phyloP scores from a whole-genome alignment of 2,888 invertebrate genomes.

The Augiades crinisus region DNA sequence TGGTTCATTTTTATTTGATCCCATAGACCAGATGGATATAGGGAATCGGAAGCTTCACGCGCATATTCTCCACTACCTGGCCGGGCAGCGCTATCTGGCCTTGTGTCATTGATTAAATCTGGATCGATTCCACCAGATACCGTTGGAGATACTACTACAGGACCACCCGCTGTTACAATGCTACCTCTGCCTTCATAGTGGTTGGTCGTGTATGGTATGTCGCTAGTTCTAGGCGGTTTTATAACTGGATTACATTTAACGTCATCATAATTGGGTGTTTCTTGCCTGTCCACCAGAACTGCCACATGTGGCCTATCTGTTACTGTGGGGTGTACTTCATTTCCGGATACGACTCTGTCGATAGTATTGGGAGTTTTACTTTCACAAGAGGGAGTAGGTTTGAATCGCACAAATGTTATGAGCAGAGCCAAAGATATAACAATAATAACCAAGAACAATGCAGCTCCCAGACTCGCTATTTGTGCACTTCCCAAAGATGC shows the following conservation, averaged over 20 bases:
- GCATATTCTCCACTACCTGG: constrained; percentile 90
- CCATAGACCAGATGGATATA: constrained; percentile 92
- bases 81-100: constrained; percentile 81
- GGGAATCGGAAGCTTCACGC: constrained; percentile 86
- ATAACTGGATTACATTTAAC: constrained; percentile 84
- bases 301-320: constrained; percentile 80
- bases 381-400: constrained; percentile 87
- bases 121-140: constrained; percentile 90
- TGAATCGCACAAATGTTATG: constrained; percentile 87
- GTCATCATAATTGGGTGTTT: constrained; percentile 60
- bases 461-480: constrained; percentile 92
- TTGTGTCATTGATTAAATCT: constrained; percentile 92
- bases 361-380: constrained; percentile 89
- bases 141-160: constrained; percentile 88
- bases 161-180: constrained; percentile 81
- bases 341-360: constrained; percentile 86
- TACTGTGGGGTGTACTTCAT: constrained; percentile 71
- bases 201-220: constrained; percentile 85
- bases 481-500: constrained; percentile 91
- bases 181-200: constrained; percentile 86
- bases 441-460: constrained; percentile 88
- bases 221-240: constrained; percentile 86
- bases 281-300: constrained; percentile 79
- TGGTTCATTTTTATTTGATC: constrained; percentile 81
- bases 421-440: constrained; percentile 86